A percentile compares a stretch with the other conserved stretches of the same genome.
These are phyloP conservation scores for Ormia ochracea DNA, from an alignment of 2,888 invertebrate species.

Conservation along the genomic window DNA sequence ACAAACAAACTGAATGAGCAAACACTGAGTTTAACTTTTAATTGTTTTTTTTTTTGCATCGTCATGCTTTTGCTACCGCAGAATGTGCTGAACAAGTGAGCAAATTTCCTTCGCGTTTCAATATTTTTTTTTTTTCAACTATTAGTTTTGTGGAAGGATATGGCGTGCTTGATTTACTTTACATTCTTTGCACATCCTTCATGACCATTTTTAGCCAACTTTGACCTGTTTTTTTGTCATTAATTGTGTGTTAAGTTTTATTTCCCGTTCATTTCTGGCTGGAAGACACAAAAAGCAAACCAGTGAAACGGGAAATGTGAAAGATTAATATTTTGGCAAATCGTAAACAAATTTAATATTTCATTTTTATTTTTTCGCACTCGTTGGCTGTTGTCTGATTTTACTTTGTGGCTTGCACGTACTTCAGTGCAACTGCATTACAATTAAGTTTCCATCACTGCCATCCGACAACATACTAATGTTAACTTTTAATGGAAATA, in stretches of 20 bases:
- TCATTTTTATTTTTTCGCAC: neutral
- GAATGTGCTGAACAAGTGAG: too few species aligned
- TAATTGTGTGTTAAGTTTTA: neutral
- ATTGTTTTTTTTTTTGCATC: too few species aligned
- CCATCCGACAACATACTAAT: too few species aligned
- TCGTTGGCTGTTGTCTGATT: neutral
- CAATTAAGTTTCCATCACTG: too few species aligned
- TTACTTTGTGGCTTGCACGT: neutral
- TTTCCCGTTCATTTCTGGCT: neutral
- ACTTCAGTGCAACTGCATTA: neutral
- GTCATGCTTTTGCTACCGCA: too few species aligned
- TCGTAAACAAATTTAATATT: conserved; percentile 35
- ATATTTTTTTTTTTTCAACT: too few species aligned
- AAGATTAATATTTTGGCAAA: conserved; percentile 31
- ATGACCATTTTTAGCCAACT: neutral
- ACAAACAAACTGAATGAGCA: too few species aligned
- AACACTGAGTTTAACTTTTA: too few species aligned
- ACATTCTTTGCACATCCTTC: neutral
- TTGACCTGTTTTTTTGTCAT: neutral
- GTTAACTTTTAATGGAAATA: too few species aligned
- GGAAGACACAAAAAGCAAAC: neutral
- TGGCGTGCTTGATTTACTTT: too few species aligned
- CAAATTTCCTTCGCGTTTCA: too few species aligned
- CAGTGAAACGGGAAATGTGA: neutral
- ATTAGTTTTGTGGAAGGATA: too few species aligned